These are phyloP conservation scores for Brachionus koreanus DNA, from an alignment of 1,140 invertebrate species.

Conservation along the genomic window DNA sequence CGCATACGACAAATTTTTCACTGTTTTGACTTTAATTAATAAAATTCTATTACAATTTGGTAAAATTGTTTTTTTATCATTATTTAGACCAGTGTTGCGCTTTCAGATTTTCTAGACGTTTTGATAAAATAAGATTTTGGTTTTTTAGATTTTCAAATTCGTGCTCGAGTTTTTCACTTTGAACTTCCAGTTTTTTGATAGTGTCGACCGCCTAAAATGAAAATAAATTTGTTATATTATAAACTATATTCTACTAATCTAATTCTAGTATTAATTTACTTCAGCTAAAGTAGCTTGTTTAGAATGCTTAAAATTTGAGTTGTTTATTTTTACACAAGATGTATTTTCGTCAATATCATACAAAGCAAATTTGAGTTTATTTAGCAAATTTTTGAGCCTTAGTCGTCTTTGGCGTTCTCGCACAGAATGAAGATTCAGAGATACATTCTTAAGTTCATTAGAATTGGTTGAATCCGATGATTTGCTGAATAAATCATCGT, in stretches of 20 bases:
- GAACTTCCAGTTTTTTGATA: neutral
- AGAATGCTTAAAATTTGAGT: constrained; percentile 22
- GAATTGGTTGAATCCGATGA: neutral
- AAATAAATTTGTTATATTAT: neutral
- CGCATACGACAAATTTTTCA: neutral
- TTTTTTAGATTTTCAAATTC: neutral
- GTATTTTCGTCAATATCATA: constrained; percentile 2
- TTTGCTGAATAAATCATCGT: neutral
- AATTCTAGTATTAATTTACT: constrained; percentile 25
- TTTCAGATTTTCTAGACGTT: neutral
- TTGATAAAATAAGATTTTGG: neutral
- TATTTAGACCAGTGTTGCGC: neutral
- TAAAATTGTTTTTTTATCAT: neutral
- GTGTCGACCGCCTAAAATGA: neutral
- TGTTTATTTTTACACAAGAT: neutral
- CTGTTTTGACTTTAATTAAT: neutral
- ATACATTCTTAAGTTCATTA: neutral
- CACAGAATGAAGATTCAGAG: neutral
- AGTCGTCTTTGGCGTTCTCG: constrained; percentile 1
- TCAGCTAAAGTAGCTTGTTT: constrained; percentile 40
- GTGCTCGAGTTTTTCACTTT: neutral
- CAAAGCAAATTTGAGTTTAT: neutral
- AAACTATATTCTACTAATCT: neutral
- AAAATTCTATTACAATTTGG: neutral
- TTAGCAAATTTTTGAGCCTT: constrained; percentile 30